Base-by-base conservation (phyloP, 2,113 vertebrate species). In the Antechinus stuartii region DNA sequence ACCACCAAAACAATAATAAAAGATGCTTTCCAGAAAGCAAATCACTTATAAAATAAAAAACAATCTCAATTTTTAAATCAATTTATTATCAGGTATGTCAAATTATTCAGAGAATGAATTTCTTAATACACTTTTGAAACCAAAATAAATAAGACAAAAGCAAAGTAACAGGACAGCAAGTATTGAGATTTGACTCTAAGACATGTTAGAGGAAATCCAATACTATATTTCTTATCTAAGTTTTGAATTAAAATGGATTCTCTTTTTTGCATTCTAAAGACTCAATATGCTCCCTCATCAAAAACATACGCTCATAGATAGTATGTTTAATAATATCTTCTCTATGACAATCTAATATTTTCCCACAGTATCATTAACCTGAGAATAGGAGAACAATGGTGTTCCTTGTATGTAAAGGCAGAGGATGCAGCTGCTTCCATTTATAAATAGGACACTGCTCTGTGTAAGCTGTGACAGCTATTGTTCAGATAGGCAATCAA, bases 341-440 rank as follows among this genome's bases (percentile, higher is more conserved):
- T 89, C 54, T 55, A 49, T 2, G 46, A 68, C 0, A 95, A 76
- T 35, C 68, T 90, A 89, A 46, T 5, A 0, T 94, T 96, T 97
- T 97, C 97, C 91, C 97, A 97, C 30, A 96, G 90, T 46, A 92
- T 94, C 84, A 89, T 91, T 96, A 97, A 93, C 95, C 90, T 95
- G 91, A 90, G n/a, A 12, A 96, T 56, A 93, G 94, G 95, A 96
- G 94, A 98, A 98, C 98, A 98, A 97, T 89, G 61, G 93, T 11
- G 55, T 53, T 95, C 91, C 94, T 97, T 47, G 50, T 47, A 76
- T 49, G 95, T 50, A 93, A 96, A 97, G 96, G 95, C 94, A 96
- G 93, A 97, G 97, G 96, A 97, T 94, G 94, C 97, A 97, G 98
- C 98, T 97, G 98, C 95, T 97, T 96, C 97, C 97, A 98, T 19